phyloP scores from a whole-genome alignment of 1,140 invertebrate species.

The Chrysomallon squamiferum region DNA sequence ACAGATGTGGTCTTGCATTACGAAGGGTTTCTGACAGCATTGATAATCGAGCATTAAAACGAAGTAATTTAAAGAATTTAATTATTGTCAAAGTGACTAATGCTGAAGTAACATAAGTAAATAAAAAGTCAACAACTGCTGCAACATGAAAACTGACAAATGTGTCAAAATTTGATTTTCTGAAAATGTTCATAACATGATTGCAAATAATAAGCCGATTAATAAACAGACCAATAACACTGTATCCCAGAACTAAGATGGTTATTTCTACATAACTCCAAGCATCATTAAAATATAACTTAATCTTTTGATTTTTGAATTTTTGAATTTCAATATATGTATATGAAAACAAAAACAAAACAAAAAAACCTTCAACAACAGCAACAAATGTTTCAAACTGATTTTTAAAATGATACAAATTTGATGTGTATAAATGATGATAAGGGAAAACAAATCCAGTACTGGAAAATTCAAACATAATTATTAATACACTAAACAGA shows the following conservation, averaged over 20 bases:
- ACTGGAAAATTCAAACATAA: constrained; percentile 40
- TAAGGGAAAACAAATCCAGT: constrained; percentile 19
- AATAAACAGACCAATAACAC: constrained; percentile 32
- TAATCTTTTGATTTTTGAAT: background rate
- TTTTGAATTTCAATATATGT: constrained; percentile 24
- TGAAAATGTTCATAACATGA: constrained; percentile 20
- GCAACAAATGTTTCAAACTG: constrained; percentile 20
- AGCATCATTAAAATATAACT: constrained; percentile 17
- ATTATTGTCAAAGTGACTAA: constrained; percentile 30
- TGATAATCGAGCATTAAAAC: constrained; percentile 34
- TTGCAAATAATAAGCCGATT: constrained; percentile 29
- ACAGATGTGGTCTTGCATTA: constrained; percentile 9
- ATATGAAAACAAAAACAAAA: constrained; percentile 16
- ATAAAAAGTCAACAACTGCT: constrained; percentile 29
- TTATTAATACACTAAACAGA: constrained; percentile 45
- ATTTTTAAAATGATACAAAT: constrained; percentile 19
- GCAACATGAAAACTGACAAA: constrained; percentile 41
- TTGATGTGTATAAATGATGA: constrained; percentile 28
- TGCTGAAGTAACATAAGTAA: constrained; percentile 30
- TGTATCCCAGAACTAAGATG: constrained; percentile 27
- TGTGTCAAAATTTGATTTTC: background rate
- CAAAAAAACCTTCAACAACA: constrained; percentile 19
- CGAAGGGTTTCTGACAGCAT: constrained; percentile 21
- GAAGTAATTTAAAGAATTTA: constrained; percentile 36
- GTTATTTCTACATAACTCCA: constrained; percentile 35